Base-by-base conservation (phyloP, 1,140 invertebrate species). In the Zeugodacus cucurbitae region DNA sequence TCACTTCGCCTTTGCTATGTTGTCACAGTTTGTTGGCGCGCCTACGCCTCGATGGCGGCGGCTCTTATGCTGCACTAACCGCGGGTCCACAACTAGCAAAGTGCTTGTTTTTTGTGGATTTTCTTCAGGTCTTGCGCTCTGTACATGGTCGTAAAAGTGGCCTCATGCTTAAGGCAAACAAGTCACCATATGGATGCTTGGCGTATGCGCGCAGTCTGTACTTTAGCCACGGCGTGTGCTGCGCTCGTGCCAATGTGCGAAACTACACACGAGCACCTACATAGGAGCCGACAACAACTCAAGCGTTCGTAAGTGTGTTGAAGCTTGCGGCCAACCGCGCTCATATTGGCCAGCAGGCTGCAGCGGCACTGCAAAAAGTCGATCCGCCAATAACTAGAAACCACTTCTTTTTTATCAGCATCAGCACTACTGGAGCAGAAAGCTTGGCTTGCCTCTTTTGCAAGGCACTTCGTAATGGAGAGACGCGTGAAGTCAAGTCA, bases 141-240 rank as follows among this genome's bases (percentile, higher is more conserved):
- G 34, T 26, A 37, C 20, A 8, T 82, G 14, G 34, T 26, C 44
- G 41, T 82, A 48, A 82, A 82, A 82, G 34, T 48, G 74, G 37
- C 74, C 44, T 48, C 11, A 29, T 82, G 74, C 74, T 26, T 48
- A 82, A 82, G 74, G 41, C 74, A 48, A 82, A 54, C 74, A 82
- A 82, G 74, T 82, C 74, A 54, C 74, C 74, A 82, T 82, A 82
- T 82, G 74, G 74, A 44, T 82, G 58, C 58, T 62, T 62, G 67
- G 34, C n/a, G 32, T 32, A 70, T 70, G 20, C 41, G 74, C 74
- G 74, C 74, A 82, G 74, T 29, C 74, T 82, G 74, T 82, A 82
- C 74, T 48, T 82, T 82, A 44, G 58, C n/a, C 32, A 86, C 85
- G 85, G 85, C 85, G 85, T 86, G 85, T 86, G 85, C 85, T 86